Evolutionary conservation across 2,113 vertebrate species (phyloP).

Genomic region (Speoplatyrhinus poulsoni): DNA sequence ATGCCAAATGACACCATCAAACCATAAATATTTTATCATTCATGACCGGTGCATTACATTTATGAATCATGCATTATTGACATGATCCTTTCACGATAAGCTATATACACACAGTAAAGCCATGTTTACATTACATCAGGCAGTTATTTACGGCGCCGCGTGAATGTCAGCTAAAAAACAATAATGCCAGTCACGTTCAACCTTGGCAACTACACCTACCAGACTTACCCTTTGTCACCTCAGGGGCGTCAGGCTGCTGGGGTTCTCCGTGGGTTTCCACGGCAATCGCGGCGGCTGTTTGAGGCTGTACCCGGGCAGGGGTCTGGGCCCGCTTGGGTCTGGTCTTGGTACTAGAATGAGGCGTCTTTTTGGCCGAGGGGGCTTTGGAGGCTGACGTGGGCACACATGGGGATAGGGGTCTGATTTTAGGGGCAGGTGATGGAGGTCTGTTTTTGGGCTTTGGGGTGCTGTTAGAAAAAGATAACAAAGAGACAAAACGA

Average conservation of each 20-base stretch:
- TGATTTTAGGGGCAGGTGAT: constrained; percentile 82
- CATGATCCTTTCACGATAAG: not conserved
- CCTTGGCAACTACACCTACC: constrained; percentile 18
- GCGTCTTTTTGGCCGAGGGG: constrained; percentile 71
- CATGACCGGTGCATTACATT: not conserved
- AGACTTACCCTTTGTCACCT: constrained; percentile 70
- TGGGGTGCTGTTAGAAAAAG: constrained; percentile 59
- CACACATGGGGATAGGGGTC: constrained; percentile 82
- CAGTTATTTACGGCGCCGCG: not conserved
- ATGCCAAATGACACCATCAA: not conserved
- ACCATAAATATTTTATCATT: not conserved
- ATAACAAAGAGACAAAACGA: not conserved
- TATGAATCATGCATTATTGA: not conserved
- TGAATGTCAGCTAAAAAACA: constrained; percentile 23
- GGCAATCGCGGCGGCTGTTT: constrained; percentile 60
- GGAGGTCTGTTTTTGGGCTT: constrained; percentile 82
- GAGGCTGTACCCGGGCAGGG: constrained; percentile 62
- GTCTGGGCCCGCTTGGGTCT: constrained; percentile 80
- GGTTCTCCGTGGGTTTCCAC: constrained; percentile 70
- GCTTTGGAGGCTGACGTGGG: constrained; percentile 72
- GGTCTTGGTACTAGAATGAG: constrained; percentile 77
- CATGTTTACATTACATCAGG: too few species aligned
- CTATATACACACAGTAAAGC: not conserved
- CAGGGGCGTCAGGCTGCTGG: constrained; percentile 34
- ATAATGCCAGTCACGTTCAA: constrained; percentile 26